A percentile compares a stretch with the other conserved stretches of the same genome.
Conservation (phyloP, 2,797 vertebrate species). For the Tachyglossus aculeatus region DNA sequence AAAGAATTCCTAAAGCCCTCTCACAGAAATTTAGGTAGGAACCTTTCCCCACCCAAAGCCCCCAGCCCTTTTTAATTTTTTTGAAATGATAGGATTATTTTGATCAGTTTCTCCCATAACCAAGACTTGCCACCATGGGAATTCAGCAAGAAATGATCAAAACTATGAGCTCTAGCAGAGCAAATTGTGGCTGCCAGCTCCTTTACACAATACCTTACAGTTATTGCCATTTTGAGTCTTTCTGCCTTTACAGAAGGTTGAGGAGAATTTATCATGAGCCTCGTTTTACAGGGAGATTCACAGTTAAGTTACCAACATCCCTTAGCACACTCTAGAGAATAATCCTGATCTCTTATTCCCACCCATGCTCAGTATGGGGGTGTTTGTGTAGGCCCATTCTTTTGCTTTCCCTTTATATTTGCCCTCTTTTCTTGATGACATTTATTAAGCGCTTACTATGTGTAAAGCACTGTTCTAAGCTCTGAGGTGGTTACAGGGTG, state of each 20-base stretch:
- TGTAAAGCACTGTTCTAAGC: no score
- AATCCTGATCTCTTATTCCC: background rate
- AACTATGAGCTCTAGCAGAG: no score
- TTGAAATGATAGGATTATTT: background rate
- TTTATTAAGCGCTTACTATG: no score
- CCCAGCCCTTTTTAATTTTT: background rate
- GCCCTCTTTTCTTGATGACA: background rate
- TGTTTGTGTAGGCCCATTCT: background rate
- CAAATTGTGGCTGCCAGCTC: no score
- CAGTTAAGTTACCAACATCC: background rate
- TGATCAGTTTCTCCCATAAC: slow-evolving; percentile 14
- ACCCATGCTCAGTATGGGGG: background rate
- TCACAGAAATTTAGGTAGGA: background rate
- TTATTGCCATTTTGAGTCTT: no score
- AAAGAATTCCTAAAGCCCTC: background rate
- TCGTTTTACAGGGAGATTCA: background rate
- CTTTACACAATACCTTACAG: no score
- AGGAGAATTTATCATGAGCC: background rate
- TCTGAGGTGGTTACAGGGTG: no score
- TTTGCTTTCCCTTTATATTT: background rate
- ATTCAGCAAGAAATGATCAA: no score
- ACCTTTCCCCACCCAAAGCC: no score
- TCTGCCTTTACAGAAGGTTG: background rate
- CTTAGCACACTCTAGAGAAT: background rate
- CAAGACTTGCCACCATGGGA: no score